phyloP scores from a whole-genome alignment of 2,113 vertebrate species.

The Rhabdornis inornatus region DNA sequence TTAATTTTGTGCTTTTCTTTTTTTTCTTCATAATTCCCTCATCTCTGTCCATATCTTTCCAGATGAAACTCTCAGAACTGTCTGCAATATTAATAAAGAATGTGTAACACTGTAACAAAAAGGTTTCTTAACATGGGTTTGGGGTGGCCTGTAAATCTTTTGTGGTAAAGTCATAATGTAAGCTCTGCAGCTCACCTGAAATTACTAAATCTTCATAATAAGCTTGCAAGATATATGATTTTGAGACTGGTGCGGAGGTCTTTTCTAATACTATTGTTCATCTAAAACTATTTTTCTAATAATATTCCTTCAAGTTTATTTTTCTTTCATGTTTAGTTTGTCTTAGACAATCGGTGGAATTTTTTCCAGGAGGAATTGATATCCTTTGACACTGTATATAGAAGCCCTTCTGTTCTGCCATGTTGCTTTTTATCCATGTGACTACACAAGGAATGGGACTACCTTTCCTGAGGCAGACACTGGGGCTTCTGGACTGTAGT shows the following conservation, averaged over 20 bases:
- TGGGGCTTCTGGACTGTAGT: background rate
- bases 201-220: background rate
- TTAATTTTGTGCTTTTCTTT: background rate
- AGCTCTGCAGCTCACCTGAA: background rate
- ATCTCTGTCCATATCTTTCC: background rate
- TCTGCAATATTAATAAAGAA: constrained; percentile 16
- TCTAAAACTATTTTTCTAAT: background rate
- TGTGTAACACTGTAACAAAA: background rate
- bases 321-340: background rate
- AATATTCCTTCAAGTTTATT: background rate
- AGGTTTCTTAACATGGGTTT: background rate
- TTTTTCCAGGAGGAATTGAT: background rate
- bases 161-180: background rate
- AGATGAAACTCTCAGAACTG: background rate
- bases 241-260: rapidly evolving
- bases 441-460: background rate
- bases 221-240: background rate
- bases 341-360: background rate
- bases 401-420: background rate
- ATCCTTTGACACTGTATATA: background rate
- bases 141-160: background rate
- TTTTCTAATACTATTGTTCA: background rate
- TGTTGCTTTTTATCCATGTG: background rate
- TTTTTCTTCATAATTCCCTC: background rate
- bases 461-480: background rate